phyloP scores from a whole-genome alignment of 2,888 invertebrate genomes.

The Campopleginae sp. region DNA sequence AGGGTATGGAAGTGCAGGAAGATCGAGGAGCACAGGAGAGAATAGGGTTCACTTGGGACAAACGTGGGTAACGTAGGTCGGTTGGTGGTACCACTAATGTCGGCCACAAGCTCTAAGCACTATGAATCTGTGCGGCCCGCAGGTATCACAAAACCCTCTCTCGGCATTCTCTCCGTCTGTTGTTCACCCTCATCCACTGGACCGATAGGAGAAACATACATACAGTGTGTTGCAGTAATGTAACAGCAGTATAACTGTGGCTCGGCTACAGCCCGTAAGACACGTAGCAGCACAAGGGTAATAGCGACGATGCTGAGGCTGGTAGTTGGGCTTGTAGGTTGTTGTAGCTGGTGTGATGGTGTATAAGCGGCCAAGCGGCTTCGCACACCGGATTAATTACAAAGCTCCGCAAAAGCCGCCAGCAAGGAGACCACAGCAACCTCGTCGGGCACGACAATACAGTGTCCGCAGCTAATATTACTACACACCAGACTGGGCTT shows the following conservation, averaged over 20 bases:
- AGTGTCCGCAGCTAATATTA: conserved; percentile 73
- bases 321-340: conserved; percentile 28
- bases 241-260: conserved; percentile 30
- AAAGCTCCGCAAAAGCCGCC: conserved; percentile 71
- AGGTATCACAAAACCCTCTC: conserved; percentile 41
- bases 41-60: conserved; percentile 47
- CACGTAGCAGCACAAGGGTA: conserved; percentile 25
- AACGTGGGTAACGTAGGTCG: conserved; percentile 46
- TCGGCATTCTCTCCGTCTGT: conserved; percentile 1
- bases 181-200: conserved; percentile 30
- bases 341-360: conserved; percentile 44
- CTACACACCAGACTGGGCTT: conserved; percentile 65
- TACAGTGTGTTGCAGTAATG: conserved; percentile 27
- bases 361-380: conserved; percentile 60
- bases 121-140: conserved; percentile 61
- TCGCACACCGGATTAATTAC: conserved; percentile 72
- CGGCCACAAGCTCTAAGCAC: conserved; percentile 66
- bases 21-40: conserved; percentile 45
- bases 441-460: conserved; percentile 70
- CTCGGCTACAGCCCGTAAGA: conserved; percentile 54
- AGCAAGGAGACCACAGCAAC: conserved; percentile 72
- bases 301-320: conserved; percentile 13
- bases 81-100: conserved; percentile 62
- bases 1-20: conserved; percentile 16
- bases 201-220: conserved; percentile 37